Evolutionary conservation across 2,888 invertebrate species (phyloP), one percentile per base, ranked within the genome.

Genomic region (Oscheius sp.): DNA sequence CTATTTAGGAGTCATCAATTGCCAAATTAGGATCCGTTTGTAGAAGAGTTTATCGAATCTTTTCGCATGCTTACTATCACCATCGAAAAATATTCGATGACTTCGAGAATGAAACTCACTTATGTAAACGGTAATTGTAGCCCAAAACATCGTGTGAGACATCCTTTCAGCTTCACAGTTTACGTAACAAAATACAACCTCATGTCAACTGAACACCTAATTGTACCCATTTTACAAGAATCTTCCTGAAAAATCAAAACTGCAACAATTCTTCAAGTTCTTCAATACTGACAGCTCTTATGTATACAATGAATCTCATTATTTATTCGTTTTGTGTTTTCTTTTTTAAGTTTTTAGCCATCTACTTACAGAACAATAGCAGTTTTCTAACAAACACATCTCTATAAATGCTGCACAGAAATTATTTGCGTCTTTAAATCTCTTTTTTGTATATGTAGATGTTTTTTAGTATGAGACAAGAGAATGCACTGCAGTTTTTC

Each of bases 31-130:
- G 97, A 61, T 97, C 97, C 48, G 97, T 98, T 10, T 98, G 98
- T 89, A 91, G 98, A 84, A 91, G 98, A 84, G 97, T 99, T 1
- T 98, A 98, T 88, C 92, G 98, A 89, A 98, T 98, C 88, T 99
- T 98, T 89, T 97, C 97, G 57, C 98, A 99, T 89, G 97, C 98
- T 34, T 98, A 95, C 89, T 99, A 95, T 88, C 98, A 99, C 89
- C 98, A 98, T 89, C 91, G 94, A 83, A 91, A 92, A 81, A 92
- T 97, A 88, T 98, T 97, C 90, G 96, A 98, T 89, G 93, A 95
- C 80, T 99, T 97, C 89, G 98, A 98, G 88, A 90, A 90, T 82
- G 72, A 76, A 39, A 75, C 76, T 37, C 73, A 66, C 68, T 70
- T 76, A 34, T 79, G 75, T 68, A 72, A 76, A 53, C 70, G 80